phyloP scores from a whole-genome alignment of 2,797 vertebrate species.

The Clarias laeviceps region DNA sequence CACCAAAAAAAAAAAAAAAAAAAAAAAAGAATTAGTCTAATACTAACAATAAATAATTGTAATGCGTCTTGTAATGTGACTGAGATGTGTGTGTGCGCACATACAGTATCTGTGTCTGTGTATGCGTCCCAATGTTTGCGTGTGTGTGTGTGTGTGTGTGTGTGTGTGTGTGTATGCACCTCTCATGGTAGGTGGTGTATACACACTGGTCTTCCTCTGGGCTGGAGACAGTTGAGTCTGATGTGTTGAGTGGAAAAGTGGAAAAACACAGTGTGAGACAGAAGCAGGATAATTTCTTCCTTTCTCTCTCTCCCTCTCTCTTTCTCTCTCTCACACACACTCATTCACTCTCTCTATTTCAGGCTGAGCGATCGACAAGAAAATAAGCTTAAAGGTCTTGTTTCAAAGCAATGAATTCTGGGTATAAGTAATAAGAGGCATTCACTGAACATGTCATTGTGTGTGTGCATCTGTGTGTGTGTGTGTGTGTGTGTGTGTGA shows the following conservation, averaged over 20 bases:
- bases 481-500: not conserved
- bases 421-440: slow-evolving; percentile 22
- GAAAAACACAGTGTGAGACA: slow-evolving; percentile 42
- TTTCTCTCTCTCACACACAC: slow-evolving; percentile 61
- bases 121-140: slow-evolving; percentile 28
- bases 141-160: slow-evolving; percentile 24
- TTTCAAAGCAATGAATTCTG: slow-evolving; percentile 35
- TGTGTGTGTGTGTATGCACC: slow-evolving; percentile 64
- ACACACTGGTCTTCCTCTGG: slow-evolving; percentile 86
- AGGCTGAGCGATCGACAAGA: slow-evolving; percentile 59
- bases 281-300: slow-evolving; percentile 56
- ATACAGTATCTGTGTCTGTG: slow-evolving; percentile 12
- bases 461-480: not conserved
- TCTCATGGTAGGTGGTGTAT: slow-evolving; percentile 82
- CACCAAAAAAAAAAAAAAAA: not conserved
- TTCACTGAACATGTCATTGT: not conserved
- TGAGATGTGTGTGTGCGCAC: not conserved
- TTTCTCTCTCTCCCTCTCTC: slow-evolving; percentile 62
- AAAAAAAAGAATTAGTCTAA: not conserved
- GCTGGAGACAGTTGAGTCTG: slow-evolving; percentile 77
- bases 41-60: not conserved
- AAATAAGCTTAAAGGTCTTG: slow-evolving; percentile 22
- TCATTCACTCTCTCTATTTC: slow-evolving; percentile 62
- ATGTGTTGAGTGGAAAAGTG: slow-evolving; percentile 47
- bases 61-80: not conserved